Percentiles rank a stretch among this genome's conserved stretches.
Evolutionary conservation across 2,797 vertebrate species (phyloP).

Genomic region (Syngnathus acus): DNA sequence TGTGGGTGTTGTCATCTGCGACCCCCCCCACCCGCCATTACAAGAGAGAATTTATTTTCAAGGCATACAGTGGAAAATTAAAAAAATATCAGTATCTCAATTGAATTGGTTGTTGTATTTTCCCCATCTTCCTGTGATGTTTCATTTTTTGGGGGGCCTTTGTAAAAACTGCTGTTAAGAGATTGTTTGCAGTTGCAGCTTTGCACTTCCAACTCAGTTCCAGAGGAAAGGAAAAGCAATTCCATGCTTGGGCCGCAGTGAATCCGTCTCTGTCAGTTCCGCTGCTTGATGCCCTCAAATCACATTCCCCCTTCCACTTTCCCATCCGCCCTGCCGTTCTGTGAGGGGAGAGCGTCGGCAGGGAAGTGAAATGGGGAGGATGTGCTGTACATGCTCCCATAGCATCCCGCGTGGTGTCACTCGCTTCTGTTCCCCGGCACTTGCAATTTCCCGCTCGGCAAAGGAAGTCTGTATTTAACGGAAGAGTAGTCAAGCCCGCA

Average conservation of each 20-base stretch:
- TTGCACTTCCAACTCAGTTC: conserved; percentile 67
- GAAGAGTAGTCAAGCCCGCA: conserved; percentile 27
- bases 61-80: background rate
- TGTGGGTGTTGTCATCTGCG: too few species aligned
- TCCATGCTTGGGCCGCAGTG: conserved; percentile 70
- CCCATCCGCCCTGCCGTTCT: conserved; percentile 40
- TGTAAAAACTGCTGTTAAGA: conserved; percentile 64
- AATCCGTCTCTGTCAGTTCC: conserved; percentile 77
- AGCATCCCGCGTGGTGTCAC: conserved; percentile 54
- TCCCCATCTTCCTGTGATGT: conserved; percentile 50
- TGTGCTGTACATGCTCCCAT: conserved; percentile 55
- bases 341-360: conserved; percentile 57
- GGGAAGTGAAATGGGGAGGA: conserved; percentile 55
- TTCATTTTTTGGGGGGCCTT: conserved; percentile 44
- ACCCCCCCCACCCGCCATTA: too few species aligned
- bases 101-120: conserved; percentile 11
- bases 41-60: background rate
- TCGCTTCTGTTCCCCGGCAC: conserved; percentile 50
- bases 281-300: conserved; percentile 71
- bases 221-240: conserved; percentile 75
- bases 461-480: conserved; percentile 48
- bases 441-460: conserved; percentile 53
- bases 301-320: conserved; percentile 52
- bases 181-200: conserved; percentile 64
- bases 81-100: background rate